Percentiles rank a stretch among this genome's conserved stretches.
These are phyloP conservation scores for Amblyopsis rosae DNA, from an alignment of 2,113 vertebrate species.

Conservation along the genomic window DNA sequence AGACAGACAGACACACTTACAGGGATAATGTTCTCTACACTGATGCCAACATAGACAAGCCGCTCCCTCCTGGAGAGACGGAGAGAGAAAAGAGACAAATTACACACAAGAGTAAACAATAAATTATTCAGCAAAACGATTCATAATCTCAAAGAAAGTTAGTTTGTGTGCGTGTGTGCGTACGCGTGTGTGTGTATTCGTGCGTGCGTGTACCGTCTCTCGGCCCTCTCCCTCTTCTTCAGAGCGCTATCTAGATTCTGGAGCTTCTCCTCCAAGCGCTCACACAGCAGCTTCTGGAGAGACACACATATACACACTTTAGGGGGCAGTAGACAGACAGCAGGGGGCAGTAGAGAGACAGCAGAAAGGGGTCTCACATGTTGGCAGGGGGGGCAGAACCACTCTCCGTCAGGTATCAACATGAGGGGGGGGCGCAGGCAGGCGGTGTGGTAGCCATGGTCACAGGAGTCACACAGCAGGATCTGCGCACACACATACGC, in stretches of 20 bases:
- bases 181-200: conserved; percentile 10
- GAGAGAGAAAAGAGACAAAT: conserved; percentile 23
- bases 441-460: conserved; percentile 94
- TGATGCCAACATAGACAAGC: conserved; percentile 96
- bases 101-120: not conserved
- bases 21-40: conserved; percentile 98
- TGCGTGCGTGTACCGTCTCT: conserved; percentile 82
- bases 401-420: conserved; percentile 96
- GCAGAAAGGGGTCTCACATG: conserved; percentile 79
- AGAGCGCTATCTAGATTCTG: conserved; percentile 92
- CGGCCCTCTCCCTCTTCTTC: conserved; percentile 94
- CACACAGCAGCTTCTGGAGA: conserved; percentile 91
- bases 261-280: conserved; percentile 93
- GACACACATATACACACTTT: not conserved
- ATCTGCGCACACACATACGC: conserved; percentile 76
- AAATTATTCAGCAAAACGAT: not conserved
- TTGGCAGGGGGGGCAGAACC: conserved; percentile 98
- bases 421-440: conserved; percentile 95
- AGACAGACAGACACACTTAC: conserved; percentile 41
- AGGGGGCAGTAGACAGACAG: no score
- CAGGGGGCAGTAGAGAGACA: not conserved
- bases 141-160: not conserved
- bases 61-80: conserved; percentile 86
- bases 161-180: conserved; percentile 15
- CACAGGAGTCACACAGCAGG: conserved; percentile 92